Conservation (phyloP, 2,888 invertebrate species). For the Diarsia brunnea region DNA sequence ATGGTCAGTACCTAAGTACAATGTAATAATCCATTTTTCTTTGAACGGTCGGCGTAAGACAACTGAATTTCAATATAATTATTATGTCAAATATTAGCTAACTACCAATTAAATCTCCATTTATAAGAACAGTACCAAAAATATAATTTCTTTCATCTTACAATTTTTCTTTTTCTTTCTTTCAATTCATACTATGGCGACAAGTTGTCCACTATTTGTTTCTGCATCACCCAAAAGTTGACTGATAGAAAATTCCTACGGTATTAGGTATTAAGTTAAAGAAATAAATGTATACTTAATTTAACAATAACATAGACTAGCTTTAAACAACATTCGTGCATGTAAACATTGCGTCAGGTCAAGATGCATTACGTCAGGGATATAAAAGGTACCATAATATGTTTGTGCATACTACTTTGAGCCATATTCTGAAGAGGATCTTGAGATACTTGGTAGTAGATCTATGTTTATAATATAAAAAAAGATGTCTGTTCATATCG, state of each 20-base stretch:
- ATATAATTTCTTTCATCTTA: too few relatives aligned
- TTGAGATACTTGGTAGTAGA: background rate
- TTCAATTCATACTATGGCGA: too few relatives aligned
- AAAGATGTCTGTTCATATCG: too few relatives aligned
- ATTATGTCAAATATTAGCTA: too few relatives aligned
- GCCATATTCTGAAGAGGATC: conserved; percentile 7
- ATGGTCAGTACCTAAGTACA: background rate
- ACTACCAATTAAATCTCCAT: too few relatives aligned
- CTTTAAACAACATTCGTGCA: conserved; percentile 18
- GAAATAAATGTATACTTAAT: background rate
- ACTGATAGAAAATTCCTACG: background rate
- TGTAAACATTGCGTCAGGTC: conserved; percentile 52
- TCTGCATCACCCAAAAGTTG: background rate
- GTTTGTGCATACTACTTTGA: background rate
- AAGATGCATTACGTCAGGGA: conserved; percentile 49
- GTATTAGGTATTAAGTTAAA: too few relatives aligned
- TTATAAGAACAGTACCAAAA: too few relatives aligned
- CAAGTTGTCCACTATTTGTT: background rate
- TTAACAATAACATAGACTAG: background rate
- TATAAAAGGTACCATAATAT: conserved; percentile 29
- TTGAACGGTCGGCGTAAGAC: background rate
- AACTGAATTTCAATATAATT: background rate
- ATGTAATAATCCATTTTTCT: background rate
- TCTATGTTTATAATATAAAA: too few relatives aligned
- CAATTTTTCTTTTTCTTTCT: too few relatives aligned